phyloP scores from a whole-genome alignment of 2,797 vertebrate genomes.

The Schizopygopsis malacanthus region DNA sequence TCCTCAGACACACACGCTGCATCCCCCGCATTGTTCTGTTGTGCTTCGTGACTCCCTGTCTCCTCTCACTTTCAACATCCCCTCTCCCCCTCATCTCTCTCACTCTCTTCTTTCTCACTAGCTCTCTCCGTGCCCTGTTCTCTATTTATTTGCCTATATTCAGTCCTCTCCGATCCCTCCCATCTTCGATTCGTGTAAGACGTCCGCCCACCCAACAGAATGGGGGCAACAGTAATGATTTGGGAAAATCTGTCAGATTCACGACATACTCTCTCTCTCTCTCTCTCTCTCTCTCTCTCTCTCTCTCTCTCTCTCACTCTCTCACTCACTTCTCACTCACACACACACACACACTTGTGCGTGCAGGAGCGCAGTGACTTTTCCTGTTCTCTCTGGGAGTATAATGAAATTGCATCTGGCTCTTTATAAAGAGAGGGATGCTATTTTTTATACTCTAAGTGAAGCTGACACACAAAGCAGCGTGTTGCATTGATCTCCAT shows the following conservation, averaged over 20 bases:
- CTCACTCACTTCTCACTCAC: background rate
- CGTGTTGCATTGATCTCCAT: constrained; percentile 34
- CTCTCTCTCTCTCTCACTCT: too few species aligned
- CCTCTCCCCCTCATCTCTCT: constrained; percentile 57
- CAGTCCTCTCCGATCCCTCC: constrained; percentile 33
- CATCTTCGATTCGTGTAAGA: constrained; percentile 55
- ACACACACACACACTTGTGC: constrained; percentile 35
- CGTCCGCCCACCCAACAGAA: constrained; percentile 77
- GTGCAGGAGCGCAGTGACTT: constrained; percentile 22
- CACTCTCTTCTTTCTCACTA: constrained; percentile 15
- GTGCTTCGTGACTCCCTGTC: constrained; percentile 59
- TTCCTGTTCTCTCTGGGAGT: constrained; percentile 51
- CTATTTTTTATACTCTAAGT: constrained; percentile 53
- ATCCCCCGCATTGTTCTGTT: constrained; percentile 57
- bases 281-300: constrained; percentile 15
- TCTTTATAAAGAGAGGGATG: constrained; percentile 44
- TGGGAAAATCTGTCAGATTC: constrained; percentile 72
- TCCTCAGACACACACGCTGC: constrained; percentile 30
- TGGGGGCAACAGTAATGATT: constrained; percentile 79
- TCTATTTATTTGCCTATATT: constrained; percentile 38
- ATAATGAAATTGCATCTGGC: constrained; percentile 57
- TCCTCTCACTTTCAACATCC: constrained; percentile 56
- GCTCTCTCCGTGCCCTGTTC: constrained; percentile 40
- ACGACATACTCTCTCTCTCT: constrained; percentile 34
- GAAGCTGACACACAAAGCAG: constrained; percentile 49